A percentile compares a stretch with the other conserved stretches of the same genome.
These are phyloP conservation scores for Toxotes chatareus DNA, from an alignment of 2,113 vertebrate species.

Conservation along the genomic window DNA sequence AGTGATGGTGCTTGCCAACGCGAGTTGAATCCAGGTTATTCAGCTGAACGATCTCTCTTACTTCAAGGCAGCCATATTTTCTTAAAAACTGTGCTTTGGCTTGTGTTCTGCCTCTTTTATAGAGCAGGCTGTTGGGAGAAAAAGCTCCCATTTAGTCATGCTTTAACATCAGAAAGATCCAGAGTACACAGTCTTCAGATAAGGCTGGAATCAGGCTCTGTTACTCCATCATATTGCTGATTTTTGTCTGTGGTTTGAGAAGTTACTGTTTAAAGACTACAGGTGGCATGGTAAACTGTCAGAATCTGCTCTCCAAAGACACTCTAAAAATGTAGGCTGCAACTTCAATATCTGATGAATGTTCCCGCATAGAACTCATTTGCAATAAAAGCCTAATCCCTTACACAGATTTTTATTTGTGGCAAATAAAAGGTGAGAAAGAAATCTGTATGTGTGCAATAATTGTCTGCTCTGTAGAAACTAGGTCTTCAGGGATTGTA, in stretches of 20 bases:
- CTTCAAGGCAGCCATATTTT: not conserved
- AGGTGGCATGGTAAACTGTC: slow-evolving; percentile 20
- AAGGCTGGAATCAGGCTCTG: not conserved
- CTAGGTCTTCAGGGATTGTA: slow-evolving; percentile 29
- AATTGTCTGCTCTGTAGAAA: slow-evolving; percentile 41
- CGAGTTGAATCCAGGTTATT: not conserved
- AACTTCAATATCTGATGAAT: slow-evolving; percentile 20
- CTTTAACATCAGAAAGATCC: not conserved
- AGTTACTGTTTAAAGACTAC: slow-evolving; percentile 36
- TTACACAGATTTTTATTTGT: slow-evolving; percentile 50
- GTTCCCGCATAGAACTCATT: slow-evolving; percentile 2
- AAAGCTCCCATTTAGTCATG: not conserved
- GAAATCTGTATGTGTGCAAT: slow-evolving; percentile 29
- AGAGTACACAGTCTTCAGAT: not conserved
- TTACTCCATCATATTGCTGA: not conserved
- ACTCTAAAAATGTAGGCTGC: slow-evolving; percentile 8
- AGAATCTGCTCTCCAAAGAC: slow-evolving; percentile 5
- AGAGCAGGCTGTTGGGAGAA: not conserved
- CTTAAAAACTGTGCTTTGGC: not conserved
- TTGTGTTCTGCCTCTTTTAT: not conserved
- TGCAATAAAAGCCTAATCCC: slow-evolving; percentile 34
- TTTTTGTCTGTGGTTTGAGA: slow-evolving; percentile 7
- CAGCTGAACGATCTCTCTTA: not conserved
- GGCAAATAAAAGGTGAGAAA: slow-evolving; percentile 43
- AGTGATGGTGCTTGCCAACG: not conserved